Base-by-base conservation (phyloP, 2,888 invertebrate genomes). In the Nysson spinosus region DNA sequence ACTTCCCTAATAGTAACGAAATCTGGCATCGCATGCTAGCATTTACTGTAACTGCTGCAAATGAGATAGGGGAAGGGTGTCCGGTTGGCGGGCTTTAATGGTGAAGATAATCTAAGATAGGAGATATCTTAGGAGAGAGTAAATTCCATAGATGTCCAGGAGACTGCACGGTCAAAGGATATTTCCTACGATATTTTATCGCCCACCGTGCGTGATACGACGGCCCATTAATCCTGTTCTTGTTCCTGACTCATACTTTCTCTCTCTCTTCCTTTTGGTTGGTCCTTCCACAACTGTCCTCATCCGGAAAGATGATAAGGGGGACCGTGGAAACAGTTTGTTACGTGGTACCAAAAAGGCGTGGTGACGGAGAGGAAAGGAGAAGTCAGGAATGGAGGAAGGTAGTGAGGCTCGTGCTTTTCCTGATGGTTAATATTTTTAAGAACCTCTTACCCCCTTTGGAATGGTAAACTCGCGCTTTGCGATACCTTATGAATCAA, bases 211-310 rank as follows among this genome's bases (percentile, higher is more conserved):
- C 70, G 77, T 82, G 80, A 79, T 80, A 80, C 79, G 79, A 75
- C 75, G 72, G 71, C 69, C 78, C 83, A 82, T 83, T 82, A 82
- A 82, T 83, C 74, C 78, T 74, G 69, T 76, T 77, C 77, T 77
- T 77, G 75, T 78, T 72, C 62, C 50, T 62, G 39, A 24, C 43
- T 49, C 55, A 12, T 19, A 19, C 20, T 34, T 40, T 52, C 56
- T 61, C 75, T 71, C 72, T 70, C 68, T 69, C 69, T 47, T 58
- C 28, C 51, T 39, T 17, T 16, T 20, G n/a, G 9, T 37, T 28
- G 17, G 35, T 14, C 30, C 37, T 55, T 42, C 35, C 37, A 42
- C 43, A 70, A 75, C 75, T 79, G 78, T 80, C 78, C 77, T 78
- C 75, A 66, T 55, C 76, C 77, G 80, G 80, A 79, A 83, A 75